These are phyloP conservation scores for Cerceris rybyensis DNA, from an alignment of 2,888 invertebrate species.

Conservation along the genomic window DNA sequence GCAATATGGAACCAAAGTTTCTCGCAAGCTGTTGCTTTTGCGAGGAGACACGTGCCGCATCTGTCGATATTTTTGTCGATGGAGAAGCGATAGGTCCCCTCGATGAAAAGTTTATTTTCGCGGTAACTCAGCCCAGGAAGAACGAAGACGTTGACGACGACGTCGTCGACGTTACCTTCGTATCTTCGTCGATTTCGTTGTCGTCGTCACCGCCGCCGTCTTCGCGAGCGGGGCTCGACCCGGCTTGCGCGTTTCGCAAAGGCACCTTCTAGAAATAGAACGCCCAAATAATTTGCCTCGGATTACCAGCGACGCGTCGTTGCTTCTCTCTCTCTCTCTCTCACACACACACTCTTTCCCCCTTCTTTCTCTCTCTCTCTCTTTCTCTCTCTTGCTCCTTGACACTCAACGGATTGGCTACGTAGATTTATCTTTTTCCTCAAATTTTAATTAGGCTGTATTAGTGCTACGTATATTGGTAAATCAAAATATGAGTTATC, in stretches of 20 bases:
- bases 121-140: slow-evolving; percentile 65
- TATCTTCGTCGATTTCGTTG: slow-evolving; percentile 25
- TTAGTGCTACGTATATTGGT: no score
- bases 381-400: slow-evolving; percentile 12
- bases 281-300: slow-evolving; percentile 82
- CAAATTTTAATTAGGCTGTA: no score
- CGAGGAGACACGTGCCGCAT: slow-evolving; percentile 4
- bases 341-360: no score
- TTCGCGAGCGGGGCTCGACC: slow-evolving; percentile 69
- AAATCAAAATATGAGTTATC: no score
- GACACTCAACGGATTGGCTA: neutral
- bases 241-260: slow-evolving; percentile 80
- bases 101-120: slow-evolving; percentile 76
- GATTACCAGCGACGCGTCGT: slow-evolving; percentile 76
- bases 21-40: neutral
- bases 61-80: slow-evolving; percentile 59
- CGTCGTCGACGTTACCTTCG: slow-evolving; percentile 22
- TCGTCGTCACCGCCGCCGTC: slow-evolving; percentile 26
- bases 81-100: slow-evolving; percentile 43
- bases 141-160: slow-evolving; percentile 51
- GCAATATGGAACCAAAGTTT: no score
- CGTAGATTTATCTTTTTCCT: no score
- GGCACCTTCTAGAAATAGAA: slow-evolving; percentile 82
- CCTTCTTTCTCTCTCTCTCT: slow-evolving; percentile 10
- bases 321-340: slow-evolving; percentile 56